Evolutionary conservation across 2,888 invertebrate species (phyloP).

Genomic region (Sarcophaga caerulescens): DNA sequence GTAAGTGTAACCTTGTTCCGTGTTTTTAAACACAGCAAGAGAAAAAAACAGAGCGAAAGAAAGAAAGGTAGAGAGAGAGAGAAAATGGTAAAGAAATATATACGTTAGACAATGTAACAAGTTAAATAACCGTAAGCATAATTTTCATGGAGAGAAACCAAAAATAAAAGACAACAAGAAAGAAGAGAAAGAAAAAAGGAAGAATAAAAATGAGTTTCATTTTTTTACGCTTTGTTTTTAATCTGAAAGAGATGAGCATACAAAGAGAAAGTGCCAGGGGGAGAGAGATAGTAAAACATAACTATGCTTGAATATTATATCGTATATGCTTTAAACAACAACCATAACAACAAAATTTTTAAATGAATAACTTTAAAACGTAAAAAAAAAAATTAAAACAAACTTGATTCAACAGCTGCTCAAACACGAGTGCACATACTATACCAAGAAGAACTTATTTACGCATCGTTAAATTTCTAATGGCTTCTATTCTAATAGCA

Average conservation of each 20-base stretch:
- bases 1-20: no score
- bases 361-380: not conserved
- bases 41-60: not conserved
- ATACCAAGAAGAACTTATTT: not conserved
- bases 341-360: no score
- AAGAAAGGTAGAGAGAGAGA: not conserved
- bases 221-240: not conserved
- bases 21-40: not conserved
- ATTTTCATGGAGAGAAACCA: conserved; percentile 31
- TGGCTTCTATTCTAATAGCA: not conserved
- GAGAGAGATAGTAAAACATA: no score
- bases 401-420: not conserved
- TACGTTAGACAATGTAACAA: conserved; percentile 36
- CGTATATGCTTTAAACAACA: no score
- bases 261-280: no score
- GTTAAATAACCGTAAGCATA: conserved; percentile 64
- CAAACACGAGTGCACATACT: not conserved
- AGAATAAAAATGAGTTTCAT: not conserved
- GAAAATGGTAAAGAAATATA: not conserved
- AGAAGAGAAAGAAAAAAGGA: not conserved
- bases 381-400: not conserved
- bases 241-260: no score
- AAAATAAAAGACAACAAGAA: not conserved
- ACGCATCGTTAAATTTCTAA: not conserved
- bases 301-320: no score